Base-by-base conservation (phyloP, 2,113 vertebrate genomes). In the Nerophis lumbriciformis region DNA sequence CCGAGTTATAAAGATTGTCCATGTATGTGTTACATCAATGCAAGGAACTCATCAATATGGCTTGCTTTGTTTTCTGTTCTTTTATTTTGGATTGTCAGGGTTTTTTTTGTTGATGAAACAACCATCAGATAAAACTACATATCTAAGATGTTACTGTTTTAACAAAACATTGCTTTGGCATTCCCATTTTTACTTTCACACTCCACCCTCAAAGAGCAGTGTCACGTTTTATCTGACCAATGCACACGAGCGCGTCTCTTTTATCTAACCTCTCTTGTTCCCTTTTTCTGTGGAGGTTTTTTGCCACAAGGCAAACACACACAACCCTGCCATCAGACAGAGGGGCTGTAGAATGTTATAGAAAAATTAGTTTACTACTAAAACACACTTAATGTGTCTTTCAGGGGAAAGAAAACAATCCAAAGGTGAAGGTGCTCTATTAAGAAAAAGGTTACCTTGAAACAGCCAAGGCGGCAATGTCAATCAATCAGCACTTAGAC, bases 191-290 rank as follows among this genome's bases (percentile, higher is more conserved):
- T 67, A 55, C 55, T 83, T 79, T 75, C 72, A 71, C 83, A 66
- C 61, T 84, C 75, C 61, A 80, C 38, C 84, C 78, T 86, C 78
- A 79, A 80, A 86, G 77, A 85, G 77, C 78, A 83, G 81, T 77
- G 82, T 80, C 85, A 84, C 83, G 75, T 82, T 84, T 84, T 84
- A 87, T 85, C 85, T 77, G 80, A 83, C 85, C 83, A 85, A 82
- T 72, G 77, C 83, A 70, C 75, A 80, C 65, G 72, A 77, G 72
- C 70, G 66, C 61, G 73, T 81, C 77, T 74, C 78, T 80, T 83
- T 87, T 78, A 83, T 87, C 83, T 78, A 72, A 80, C 69, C 85
- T 77, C 72, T 60, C 53, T 69, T 28, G 28, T 28, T 66, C 76
- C 77, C 76, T 73, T 80, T 83, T 79, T 86, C 69, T 66, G 58